These are phyloP conservation scores for Sarcophaga variegata DNA, from an alignment of 2,888 invertebrate species.

Conservation along the genomic window DNA sequence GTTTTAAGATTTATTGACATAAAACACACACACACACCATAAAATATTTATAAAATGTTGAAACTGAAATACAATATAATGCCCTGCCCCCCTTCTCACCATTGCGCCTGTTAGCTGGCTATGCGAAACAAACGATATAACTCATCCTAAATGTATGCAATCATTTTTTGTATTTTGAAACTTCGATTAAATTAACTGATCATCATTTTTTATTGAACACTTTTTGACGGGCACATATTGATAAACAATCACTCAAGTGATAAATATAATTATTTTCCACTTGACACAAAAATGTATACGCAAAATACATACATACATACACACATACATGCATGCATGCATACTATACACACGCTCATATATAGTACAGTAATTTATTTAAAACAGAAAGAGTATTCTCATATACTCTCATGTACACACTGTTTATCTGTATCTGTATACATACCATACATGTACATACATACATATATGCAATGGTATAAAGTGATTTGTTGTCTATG, in stretches of 20 bases:
- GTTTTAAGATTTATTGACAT: background rate
- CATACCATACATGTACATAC: background rate
- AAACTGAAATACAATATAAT: background rate
- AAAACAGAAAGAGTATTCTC: background rate
- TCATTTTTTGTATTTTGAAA: slow-evolving; percentile 1
- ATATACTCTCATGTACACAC: background rate
- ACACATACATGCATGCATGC: background rate
- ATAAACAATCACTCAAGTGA: slow-evolving; percentile 28
- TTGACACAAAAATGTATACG: slow-evolving; percentile 30
- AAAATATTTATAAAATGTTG: background rate
- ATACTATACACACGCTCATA: background rate
- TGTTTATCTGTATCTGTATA: too few relatives aligned
- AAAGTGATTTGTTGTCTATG: slow-evolving; percentile 19
- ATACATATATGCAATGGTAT: background rate
- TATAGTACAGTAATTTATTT: background rate
- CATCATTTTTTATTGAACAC: slow-evolving; percentile 27
- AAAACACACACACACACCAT: background rate
- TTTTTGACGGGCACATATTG: slow-evolving; percentile 29
- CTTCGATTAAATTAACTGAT: slow-evolving; percentile 33
- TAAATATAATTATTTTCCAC: slow-evolving; percentile 41
- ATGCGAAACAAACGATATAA: background rate
- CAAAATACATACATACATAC: background rate
- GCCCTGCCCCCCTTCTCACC: too few relatives aligned
- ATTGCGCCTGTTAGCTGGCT: background rate
- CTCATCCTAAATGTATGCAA: slow-evolving; percentile 11